Percentiles rank a stretch among this genome's conserved stretches.
These are phyloP conservation scores for Thunnus albacares DNA, from an alignment of 2,797 vertebrate species.

Conservation along the genomic window DNA sequence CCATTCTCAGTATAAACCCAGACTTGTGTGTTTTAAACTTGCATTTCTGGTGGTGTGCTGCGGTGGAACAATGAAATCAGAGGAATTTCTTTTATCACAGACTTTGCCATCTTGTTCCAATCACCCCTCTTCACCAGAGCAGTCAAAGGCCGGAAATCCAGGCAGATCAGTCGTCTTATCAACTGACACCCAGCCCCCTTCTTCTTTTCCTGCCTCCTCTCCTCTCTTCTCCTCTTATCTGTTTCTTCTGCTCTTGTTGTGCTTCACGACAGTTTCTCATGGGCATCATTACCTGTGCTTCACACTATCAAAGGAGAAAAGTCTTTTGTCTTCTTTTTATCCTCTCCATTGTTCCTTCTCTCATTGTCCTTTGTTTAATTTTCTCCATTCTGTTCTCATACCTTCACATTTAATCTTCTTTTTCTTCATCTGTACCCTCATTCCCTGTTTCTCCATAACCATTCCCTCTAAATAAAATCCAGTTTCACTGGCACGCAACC, in stretches of 20 bases:
- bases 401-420: slow-evolving; percentile 8
- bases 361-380: slow-evolving; percentile 19
- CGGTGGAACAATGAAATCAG: slow-evolving; percentile 78
- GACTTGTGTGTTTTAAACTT: slow-evolving; percentile 51
- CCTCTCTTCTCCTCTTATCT: slow-evolving; percentile 3
- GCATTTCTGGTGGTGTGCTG: slow-evolving; percentile 61
- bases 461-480: slow-evolving; percentile 40
- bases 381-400: slow-evolving; percentile 11
- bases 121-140: slow-evolving; percentile 82
- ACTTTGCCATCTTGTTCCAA: slow-evolving; percentile 87
- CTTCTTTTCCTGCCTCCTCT: slow-evolving; percentile 35
- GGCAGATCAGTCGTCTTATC: slow-evolving; percentile 86
- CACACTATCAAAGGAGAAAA: slow-evolving; percentile 9
- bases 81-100: slow-evolving; percentile 85
- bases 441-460: slow-evolving; percentile 16
- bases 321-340: not conserved
- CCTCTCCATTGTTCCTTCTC: slow-evolving; percentile 14
- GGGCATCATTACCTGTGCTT: slow-evolving; percentile 29
- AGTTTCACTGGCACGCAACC: slow-evolving; percentile 28
- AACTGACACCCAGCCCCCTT: slow-evolving; percentile 78
- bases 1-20: slow-evolving; percentile 25
- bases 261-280: slow-evolving; percentile 34
- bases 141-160: slow-evolving; percentile 83
- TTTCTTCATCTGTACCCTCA: slow-evolving; percentile 13
- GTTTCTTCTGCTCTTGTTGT: slow-evolving; percentile 17